These are phyloP conservation scores for Trachelus stipa DNA, from an alignment of 2,888 invertebrate genomes.

Conservation along the genomic window DNA sequence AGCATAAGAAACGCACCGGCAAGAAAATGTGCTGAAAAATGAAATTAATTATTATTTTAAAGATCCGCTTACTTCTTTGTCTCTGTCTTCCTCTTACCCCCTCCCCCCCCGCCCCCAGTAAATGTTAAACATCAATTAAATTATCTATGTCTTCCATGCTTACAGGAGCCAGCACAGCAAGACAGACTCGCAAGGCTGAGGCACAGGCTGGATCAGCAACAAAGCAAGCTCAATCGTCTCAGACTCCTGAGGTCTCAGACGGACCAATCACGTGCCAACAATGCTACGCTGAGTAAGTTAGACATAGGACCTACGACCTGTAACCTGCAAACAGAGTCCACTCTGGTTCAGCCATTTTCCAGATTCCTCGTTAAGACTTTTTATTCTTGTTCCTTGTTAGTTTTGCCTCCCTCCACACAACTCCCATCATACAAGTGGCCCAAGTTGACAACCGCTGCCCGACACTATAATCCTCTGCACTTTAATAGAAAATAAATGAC, in stretches of 20 bases:
- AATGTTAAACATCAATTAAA: not conserved
- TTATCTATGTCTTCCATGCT: conserved; percentile 16
- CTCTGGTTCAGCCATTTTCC: too few relatives aligned
- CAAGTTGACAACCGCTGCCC: not conserved
- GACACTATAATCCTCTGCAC: not conserved
- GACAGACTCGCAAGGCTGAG: conserved; percentile 87
- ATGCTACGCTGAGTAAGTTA: conserved; percentile 92
- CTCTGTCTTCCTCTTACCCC: too few relatives aligned
- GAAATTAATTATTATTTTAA: too few relatives aligned
- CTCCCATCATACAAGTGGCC: not conserved
- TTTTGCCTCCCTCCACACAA: not conserved
- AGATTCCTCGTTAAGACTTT: too few relatives aligned
- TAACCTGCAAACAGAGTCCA: too few relatives aligned
- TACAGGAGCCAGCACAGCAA: conserved; percentile 84
- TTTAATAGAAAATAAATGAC: conserved; percentile 3
- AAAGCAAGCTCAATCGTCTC: conserved; percentile 91
- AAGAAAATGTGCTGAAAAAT: too few relatives aligned
- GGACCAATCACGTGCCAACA: conserved; percentile 91
- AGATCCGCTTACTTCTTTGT: too few relatives aligned
- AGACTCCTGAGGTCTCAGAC: conserved; percentile 93
- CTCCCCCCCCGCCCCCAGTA: rapidly evolving
- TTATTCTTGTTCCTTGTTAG: too few relatives aligned
- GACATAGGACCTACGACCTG: not conserved
- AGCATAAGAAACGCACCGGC: too few relatives aligned
- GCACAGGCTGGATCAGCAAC: conserved; percentile 94